Evolutionary conservation across 2,888 invertebrate genomes (phyloP), one percentile per base, ranked within the genome.

Genomic region (Agonopterix arenella): DNA sequence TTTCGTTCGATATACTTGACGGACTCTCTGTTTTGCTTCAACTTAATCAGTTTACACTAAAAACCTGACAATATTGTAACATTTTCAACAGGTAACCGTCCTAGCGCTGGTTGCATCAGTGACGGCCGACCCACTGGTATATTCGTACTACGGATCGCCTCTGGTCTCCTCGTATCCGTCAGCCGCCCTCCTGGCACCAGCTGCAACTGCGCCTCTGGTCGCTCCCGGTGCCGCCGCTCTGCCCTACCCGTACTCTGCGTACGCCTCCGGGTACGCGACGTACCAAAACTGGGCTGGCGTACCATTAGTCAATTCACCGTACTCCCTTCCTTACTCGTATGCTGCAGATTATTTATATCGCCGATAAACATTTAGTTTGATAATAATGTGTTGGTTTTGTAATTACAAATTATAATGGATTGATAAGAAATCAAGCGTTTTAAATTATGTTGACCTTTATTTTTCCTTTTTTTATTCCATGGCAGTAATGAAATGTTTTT

Each of bases 81-180:
- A 28, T 49, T 18, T 38, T 49, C 62, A 66, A 49, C 70, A 81
- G 81, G 56, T 80, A n/a, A 54, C 64, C 36, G 11, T 73, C 10
- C 16, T 75, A 52, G 68, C 69, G 1, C 28, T 76, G 38, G 37
- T 74, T 8, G 73, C 68, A 2, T 52, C 61, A 8, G 73, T 55
- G 11, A 51, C 66, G 18, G 74, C 78, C 11, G 69, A 79, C 0
- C 82, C 50, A 1, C 36, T 43, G 7, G 4, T 37, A 3, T 50
- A 43, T 36, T 16, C 18, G 38, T n/a, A 9, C 5, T 40, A 47
- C 18, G 43, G 36, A 64, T 28, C 58, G n/a, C 8, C 48, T n/a
- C 13, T 44, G n/a, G 3, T 44, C 18, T 8, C 49, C 54, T 2
- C 60, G 2, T 45, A 13, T 10, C 13, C 44, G 4, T 10, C 44